Percentiles rank a stretch among this genome's conserved stretches.
Conservation (phyloP, 1,140 invertebrate species). For the Nasonia longicornis region DNA sequence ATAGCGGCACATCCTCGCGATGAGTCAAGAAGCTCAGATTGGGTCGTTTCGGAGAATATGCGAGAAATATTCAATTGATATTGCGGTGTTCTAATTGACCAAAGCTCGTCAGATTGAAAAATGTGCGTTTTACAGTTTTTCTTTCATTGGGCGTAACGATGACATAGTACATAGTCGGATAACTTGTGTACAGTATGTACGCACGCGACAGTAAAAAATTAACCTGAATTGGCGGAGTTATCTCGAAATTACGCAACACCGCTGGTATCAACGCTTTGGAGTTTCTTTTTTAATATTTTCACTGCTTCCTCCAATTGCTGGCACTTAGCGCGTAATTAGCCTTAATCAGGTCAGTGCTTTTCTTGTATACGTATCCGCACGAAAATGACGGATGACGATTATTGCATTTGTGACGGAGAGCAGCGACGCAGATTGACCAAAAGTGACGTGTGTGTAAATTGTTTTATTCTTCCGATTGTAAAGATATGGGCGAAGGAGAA, state of each 20-base stretch:
- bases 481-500: neutral
- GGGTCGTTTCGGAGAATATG: too few relatives aligned
- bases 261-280: neutral
- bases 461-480: neutral
- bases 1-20: too few relatives aligned
- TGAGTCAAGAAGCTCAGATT: too few relatives aligned
- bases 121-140: neutral
- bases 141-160: neutral
- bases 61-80: too few relatives aligned
- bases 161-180: neutral
- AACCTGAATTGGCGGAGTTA: conserved; percentile 9
- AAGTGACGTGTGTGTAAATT: neutral
- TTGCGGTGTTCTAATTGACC: too few relatives aligned
- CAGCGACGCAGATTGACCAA: conserved; percentile 16
- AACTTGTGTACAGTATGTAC: too few relatives aligned
- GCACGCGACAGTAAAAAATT: neutral
- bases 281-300: conserved; percentile 26
- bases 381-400: conserved; percentile 7
- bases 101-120: too few relatives aligned
- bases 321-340: conserved; percentile 37
- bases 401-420: conserved; percentile 26
- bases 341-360: conserved; percentile 40
- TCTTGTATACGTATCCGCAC: neutral
- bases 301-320: conserved; percentile 34
- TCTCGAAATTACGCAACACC: conserved; percentile 10